Base-by-base conservation (phyloP, 1,140 invertebrate species). In the Drosophila persimilis region DNA sequence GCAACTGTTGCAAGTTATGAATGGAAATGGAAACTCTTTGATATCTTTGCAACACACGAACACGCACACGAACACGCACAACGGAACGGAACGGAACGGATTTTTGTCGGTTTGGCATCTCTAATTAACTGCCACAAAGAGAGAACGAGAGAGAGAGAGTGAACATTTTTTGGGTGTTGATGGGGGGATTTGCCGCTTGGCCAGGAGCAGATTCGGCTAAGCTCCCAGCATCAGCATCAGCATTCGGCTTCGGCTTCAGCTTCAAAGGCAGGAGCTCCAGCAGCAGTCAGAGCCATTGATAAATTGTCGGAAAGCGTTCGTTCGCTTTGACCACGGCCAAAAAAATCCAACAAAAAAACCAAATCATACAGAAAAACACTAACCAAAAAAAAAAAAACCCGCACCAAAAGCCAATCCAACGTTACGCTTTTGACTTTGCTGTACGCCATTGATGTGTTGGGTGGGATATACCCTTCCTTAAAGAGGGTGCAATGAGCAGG, bases 221-320 rank as follows among this genome's bases (percentile, higher is more conserved):
- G 60, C 64, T 56, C 51, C 51, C 11, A 24, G 24, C 24, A 24
- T 4, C n/a, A 20, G 7, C 15, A 11, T 2, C 31, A 26, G 9
- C 29, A 5, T 11, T 52, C 15, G 15, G 3, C 15, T 39, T 6
- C 9, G 0, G 31, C 9, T 35, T 13, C 35, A 39, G 63, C 52
- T 69, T 39, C 31, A 64, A 51, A 48, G 29, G 41, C 63, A 26
- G 61, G 15, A 20, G 29, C 57, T 4, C 17, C 11, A 8, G 29
- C 29, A 39, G 11, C 11, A 39, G 35, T n/a, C 24, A 24, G n/a
- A 72, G 55, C 56, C 15, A 54, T 72, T 80, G 77, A 73, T 80
- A 80, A 71, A 77, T 80, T 48, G 61, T 72, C 57, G 50, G 43
- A 78, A 65, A 58, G 57, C n/a, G 31, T 50, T 56, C 54, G 31